Evolutionary conservation across 1,140 invertebrate species (phyloP), one percentile per base, ranked within the genome.

Genomic region (Ostrea edulis): DNA sequence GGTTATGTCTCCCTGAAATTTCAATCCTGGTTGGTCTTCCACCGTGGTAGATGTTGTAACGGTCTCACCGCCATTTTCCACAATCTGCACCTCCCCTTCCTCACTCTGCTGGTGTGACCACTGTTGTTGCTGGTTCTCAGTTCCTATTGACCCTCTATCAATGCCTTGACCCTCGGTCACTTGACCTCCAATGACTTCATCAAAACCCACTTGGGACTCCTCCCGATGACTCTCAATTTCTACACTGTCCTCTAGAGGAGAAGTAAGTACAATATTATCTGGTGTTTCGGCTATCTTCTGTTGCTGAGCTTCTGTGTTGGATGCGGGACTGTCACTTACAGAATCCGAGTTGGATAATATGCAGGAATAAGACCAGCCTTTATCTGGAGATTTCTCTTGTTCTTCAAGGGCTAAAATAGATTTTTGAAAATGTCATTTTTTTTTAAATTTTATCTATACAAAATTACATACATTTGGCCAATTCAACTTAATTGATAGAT

Each of bases 321-420:
- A 14, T 25, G 20, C 54, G 1, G 25, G 51, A 7, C n/a, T 29
- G 20, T 84, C 52, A 29, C 51, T 29, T 53, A 54, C 22, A 54
- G 54, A 84, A n/a, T 84, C 52, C 12, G 52, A 84, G 11, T 54
- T 53, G 54, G 86, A 84, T 77, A 86, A 89, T 29, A 53, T 55
- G 52, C 86, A 86, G n/a, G 88, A 82, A 54, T 89, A 51, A 58
- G 71, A 84, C 88, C 88, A 89, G 9, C 88, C 88, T 68, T 86
- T 81, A 77, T 89, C 88, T 84, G 62, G 17, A 22, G 86, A 86
- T 51, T 89, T 82, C 17, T 89, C 88, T 82, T 84, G 52, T 65
- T 89, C 86, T 25, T 86, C 84, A 65, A 89, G 51, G 55, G 58
- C 88, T 89, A 62, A 44, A 86, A 88, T 82, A 65, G 71, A 44